A percentile compares a stretch with the other conserved stretches of the same genome.
phyloP scores from a whole-genome alignment of 2,113 vertebrate genomes.

The Chiloscyllium plagiosum region DNA sequence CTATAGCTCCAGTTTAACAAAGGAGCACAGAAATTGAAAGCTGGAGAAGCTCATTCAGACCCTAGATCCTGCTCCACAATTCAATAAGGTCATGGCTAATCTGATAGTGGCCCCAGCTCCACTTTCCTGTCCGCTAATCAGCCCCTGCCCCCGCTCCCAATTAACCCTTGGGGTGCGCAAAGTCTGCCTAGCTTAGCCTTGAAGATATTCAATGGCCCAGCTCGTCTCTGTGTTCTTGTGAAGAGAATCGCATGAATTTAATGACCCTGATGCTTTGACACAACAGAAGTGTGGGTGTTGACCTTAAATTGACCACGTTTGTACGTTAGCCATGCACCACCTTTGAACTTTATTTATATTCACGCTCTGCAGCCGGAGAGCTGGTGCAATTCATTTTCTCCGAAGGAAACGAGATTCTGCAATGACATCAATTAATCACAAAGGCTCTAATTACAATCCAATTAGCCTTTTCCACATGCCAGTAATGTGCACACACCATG shows the following conservation, averaged over 20 bases:
- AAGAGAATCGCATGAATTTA: too few species aligned
- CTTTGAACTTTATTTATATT: conserved; percentile 10
- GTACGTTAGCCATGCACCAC: neutral
- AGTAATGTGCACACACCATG: neutral
- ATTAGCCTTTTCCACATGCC: conserved; percentile 6
- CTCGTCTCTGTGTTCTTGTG: too few species aligned
- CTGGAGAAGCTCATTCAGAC: too few species aligned
- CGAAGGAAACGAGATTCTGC: neutral
- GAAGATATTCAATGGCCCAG: too few species aligned
- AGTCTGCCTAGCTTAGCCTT: too few species aligned
- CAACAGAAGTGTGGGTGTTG: neutral
- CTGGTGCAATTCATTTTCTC: conserved; percentile 25
- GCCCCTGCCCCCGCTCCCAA: too few species aligned
- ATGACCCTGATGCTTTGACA: neutral
- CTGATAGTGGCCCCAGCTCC: too few species aligned
- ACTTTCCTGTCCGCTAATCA: too few species aligned
- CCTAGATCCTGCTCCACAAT: too few species aligned
- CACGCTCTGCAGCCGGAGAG: neutral
- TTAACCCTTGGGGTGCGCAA: too few species aligned
- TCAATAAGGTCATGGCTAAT: too few species aligned
- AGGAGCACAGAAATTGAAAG: too few species aligned
- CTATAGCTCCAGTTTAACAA: neutral
- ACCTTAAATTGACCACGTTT: neutral
- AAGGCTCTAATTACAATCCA: conserved; percentile 32
- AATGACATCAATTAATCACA: conserved; percentile 36